Base-by-base conservation (phyloP, 2,888 invertebrate species). In the Lasioglossum lativentre region DNA sequence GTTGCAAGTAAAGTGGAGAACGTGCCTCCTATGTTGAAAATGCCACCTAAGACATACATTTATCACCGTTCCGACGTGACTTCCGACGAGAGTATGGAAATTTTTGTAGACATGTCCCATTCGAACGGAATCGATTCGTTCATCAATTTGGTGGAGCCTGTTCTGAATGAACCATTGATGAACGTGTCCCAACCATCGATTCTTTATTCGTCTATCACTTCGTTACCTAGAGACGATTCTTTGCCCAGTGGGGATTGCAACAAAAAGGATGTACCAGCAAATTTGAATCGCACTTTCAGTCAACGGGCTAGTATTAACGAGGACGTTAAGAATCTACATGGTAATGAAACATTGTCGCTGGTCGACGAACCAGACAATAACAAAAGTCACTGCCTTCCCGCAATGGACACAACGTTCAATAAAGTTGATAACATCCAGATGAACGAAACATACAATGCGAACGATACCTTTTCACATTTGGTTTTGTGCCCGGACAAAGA, bases 81-180 rank as follows among this genome's bases (percentile, higher is more conserved):
- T n/a, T n/a, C n/a, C n/a, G n/a, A n/a, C n/a, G n/a, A 93, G 78
- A 95, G 95, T 80, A 92, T 95, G 87, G 95, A 95, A 85, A 92
- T 93, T 23, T 94, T 95, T 71, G 70, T 94, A 47, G 93, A 95
- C 73, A 89, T 94, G 84, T 93, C 94, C 1, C 92, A 91, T 71
- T 93, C 94, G 0, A 95, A 94, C 75, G 94, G 93, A 81, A 92
- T 92, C 5, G 95, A 94, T 88, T 94, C 95, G 0, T 93, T 95
- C 63, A 93, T 94, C 23, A 94, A 94, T 82, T 90, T 94, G 80
- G 90, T 89, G 12, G 94, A 94, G 70, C 93, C 94, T 14, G 94
- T 94, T 68, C 92, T 95, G 34, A 90, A 80, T 59, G 93, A 94
- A 79, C 76, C 90, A 0, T 19, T 95, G 6, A 94, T 94, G 93